Conservation (phyloP, 2,888 invertebrate genomes). For the Cheilosia grossa region DNA sequence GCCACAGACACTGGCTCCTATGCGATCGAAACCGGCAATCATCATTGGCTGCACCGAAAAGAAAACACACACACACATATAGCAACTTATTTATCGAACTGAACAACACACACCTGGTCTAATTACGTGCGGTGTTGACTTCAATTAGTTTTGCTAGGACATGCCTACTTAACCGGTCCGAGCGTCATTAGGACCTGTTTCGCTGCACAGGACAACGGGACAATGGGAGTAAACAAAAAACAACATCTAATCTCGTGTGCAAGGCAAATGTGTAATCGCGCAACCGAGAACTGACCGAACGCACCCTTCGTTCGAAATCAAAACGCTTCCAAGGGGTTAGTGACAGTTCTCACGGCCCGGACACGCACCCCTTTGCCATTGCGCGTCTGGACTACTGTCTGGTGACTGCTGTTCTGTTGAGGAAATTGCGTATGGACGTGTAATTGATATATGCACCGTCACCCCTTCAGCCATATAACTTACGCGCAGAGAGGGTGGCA, state of each 20-base stretch:
- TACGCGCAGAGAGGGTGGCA: slow-evolving; percentile 17
- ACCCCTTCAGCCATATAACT: slow-evolving; percentile 49
- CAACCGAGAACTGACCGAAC: slow-evolving; percentile 57
- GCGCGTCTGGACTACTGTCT: slow-evolving; percentile 62
- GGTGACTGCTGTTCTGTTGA: slow-evolving; percentile 18
- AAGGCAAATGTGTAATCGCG: slow-evolving; percentile 27
- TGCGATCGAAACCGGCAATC: slow-evolving; percentile 67
- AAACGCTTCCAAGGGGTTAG: slow-evolving; percentile 54
- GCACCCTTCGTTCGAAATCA: slow-evolving; percentile 56
- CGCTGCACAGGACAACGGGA: slow-evolving; percentile 43
- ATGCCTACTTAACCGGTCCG: slow-evolving; percentile 48
- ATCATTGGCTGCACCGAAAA: slow-evolving; percentile 54
- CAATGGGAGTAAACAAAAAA: slow-evolving; percentile 9
- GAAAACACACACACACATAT: neutral
- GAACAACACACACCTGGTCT: slow-evolving; percentile 58
- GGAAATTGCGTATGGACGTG: slow-evolving; percentile 43
- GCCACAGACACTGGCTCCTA: neutral
- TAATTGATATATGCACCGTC: slow-evolving; percentile 65
- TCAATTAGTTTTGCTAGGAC: slow-evolving; percentile 60
- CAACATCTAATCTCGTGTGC: slow-evolving; percentile 26
- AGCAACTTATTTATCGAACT: slow-evolving; percentile 10
- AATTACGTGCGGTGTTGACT: slow-evolving; percentile 63
- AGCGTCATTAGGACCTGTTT: slow-evolving; percentile 63
- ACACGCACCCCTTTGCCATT: slow-evolving; percentile 41
- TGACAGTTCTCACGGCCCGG: slow-evolving; percentile 68